Evolutionary conservation across 2,113 vertebrate genomes (phyloP).

Genomic region (Serranochromis macrocephalus): DNA sequence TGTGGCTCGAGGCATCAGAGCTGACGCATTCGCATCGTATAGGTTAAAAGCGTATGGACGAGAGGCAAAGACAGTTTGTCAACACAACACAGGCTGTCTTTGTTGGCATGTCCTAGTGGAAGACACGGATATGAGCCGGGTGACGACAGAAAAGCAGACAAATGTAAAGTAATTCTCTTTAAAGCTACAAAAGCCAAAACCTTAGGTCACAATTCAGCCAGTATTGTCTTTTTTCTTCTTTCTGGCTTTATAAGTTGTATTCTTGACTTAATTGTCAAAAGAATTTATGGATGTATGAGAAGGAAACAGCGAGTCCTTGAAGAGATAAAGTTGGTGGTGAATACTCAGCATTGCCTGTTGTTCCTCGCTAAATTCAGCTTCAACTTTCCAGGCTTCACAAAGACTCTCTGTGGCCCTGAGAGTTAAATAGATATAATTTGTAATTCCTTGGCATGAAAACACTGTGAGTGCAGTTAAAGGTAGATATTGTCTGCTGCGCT

Average conservation of each 20-base stretch:
- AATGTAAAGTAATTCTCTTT: not conserved
- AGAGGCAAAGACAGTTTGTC: not conserved
- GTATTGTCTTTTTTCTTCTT: not conserved
- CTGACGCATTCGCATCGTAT: not conserved
- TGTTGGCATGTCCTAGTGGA: not conserved
- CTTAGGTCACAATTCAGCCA: not conserved
- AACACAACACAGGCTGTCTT: not conserved
- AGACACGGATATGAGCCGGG: not conserved
- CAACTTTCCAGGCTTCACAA: not conserved
- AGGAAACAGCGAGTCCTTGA: not conserved
- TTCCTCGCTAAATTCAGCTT: not conserved
- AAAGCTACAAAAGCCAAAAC: not conserved
- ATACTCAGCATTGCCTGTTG: conserved; percentile 1
- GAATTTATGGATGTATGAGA: not conserved
- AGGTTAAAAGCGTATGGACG: not conserved
- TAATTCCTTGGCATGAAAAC: conserved; percentile 20
- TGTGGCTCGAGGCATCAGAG: conserved; percentile 16
- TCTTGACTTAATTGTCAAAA: not conserved
- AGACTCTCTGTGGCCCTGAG: not conserved
- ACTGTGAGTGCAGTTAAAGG: not conserved
- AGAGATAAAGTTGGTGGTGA: not conserved
- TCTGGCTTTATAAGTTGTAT: not conserved
- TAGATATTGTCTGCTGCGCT: conserved; percentile 12
- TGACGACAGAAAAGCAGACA: not conserved
- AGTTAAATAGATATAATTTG: conserved; percentile 32